These are phyloP conservation scores for Heloderma charlesbogerti DNA, from an alignment of 2,113 vertebrate genomes.

Conservation along the genomic window DNA sequence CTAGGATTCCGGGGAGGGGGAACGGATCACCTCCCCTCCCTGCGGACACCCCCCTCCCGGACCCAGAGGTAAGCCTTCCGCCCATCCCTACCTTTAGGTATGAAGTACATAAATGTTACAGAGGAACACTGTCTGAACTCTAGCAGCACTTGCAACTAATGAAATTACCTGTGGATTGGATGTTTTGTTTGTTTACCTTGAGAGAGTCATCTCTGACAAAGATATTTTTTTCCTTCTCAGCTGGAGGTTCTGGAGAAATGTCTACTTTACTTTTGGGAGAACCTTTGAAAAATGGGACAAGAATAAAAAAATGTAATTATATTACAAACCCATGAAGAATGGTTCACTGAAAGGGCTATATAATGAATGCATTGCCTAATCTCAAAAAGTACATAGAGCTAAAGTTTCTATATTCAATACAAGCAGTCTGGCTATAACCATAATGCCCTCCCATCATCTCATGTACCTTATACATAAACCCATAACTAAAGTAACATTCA, in stretches of 20 bases:
- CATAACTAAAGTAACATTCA: background rate
- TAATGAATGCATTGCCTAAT: too few relatives aligned
- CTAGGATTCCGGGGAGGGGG: too few relatives aligned
- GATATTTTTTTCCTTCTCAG: conserved; percentile 34
- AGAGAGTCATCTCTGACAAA: conserved; percentile 81
- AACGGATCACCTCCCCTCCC: too few relatives aligned
- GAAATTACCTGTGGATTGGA: conserved; percentile 12
- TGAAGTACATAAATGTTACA: background rate
- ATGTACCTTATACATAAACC: too few relatives aligned
- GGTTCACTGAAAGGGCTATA: accelerated
- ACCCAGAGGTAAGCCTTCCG: too few relatives aligned
- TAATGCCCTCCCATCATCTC: too few relatives aligned
- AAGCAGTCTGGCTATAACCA: background rate
- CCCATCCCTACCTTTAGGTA: background rate
- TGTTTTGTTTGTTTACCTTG: conserved; percentile 76
- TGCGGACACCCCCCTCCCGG: too few relatives aligned
- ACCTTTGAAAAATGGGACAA: conserved; percentile 56
- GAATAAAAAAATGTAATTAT: conserved; percentile 1
- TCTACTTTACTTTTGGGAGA: background rate
- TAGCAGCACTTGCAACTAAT: background rate
- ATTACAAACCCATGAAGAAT: background rate
- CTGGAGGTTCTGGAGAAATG: conserved; percentile 15
- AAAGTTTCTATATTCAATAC: background rate
- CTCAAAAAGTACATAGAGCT: background rate
- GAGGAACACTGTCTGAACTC: background rate